phyloP scores from a whole-genome alignment of 2,113 vertebrate species.

The Tragelaphus imberbis region DNA sequence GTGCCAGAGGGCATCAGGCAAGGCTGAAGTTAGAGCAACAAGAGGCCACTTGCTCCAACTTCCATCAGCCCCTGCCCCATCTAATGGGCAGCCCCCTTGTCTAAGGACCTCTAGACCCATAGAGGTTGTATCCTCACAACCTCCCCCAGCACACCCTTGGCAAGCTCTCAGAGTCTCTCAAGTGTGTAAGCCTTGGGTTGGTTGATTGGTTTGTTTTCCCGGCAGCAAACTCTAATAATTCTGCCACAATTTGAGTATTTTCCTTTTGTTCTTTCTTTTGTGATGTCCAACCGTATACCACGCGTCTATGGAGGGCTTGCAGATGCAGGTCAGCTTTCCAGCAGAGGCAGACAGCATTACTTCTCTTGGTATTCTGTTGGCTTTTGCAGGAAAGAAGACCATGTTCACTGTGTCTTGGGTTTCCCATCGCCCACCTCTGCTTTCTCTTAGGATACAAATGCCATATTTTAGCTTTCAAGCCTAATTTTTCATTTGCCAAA shows the following conservation, averaged over 20 bases:
- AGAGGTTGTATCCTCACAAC: too few relatives aligned
- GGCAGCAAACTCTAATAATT: too few relatives aligned
- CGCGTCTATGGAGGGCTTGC: fast-evolving
- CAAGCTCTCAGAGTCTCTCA: not conserved
- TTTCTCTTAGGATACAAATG: not conserved
- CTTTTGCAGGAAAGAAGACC: not conserved
- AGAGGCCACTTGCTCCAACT: fast-evolving
- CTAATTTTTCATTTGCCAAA: not conserved
- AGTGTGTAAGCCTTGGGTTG: not conserved
- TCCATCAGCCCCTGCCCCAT: fast-evolving
- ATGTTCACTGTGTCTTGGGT: not conserved
- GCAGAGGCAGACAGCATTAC: fast-evolving
- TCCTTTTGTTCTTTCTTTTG: not conserved
- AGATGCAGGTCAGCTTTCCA: fast-evolving
- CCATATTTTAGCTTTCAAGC: not conserved
- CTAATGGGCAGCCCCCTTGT: fast-evolving
- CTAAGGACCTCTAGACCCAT: not conserved
- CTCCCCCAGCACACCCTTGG: not conserved
- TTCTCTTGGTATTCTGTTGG: too few relatives aligned
- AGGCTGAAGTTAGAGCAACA: too few relatives aligned
- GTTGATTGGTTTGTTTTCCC: not conserved
- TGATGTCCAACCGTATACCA: fast-evolving
- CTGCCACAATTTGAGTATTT: not conserved
- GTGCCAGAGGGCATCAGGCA: not conserved
- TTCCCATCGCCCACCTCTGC: not conserved